These are phyloP conservation scores for Miltochrista miniata DNA, from an alignment of 2,888 invertebrate species.

Conservation along the genomic window DNA sequence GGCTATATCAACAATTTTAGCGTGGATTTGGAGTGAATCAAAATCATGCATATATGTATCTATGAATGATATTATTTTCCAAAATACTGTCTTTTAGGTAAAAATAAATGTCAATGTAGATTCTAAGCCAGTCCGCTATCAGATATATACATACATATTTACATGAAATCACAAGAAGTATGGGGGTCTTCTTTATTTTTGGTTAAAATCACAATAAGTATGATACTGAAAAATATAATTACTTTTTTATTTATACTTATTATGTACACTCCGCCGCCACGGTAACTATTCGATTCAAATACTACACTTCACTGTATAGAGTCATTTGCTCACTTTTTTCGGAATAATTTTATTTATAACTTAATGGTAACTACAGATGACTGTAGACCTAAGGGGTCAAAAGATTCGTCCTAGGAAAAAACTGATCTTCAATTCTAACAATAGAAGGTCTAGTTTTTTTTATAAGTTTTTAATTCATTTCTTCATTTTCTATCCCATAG, in stretches of 20 bases:
- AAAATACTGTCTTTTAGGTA: no score
- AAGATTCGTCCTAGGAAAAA: no score
- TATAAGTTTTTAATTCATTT: no score
- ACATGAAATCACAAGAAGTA: conserved; percentile 64
- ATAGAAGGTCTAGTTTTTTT: no score
- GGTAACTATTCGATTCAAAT: conserved; percentile 26
- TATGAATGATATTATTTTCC: no score
- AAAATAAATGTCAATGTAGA: not conserved
- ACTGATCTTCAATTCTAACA: no score
- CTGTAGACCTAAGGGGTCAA: not conserved
- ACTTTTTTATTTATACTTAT: conserved; percentile 46
- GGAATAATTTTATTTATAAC: not conserved
- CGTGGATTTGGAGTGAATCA: no score
- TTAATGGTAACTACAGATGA: conserved; percentile 8
- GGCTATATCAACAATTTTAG: no score
- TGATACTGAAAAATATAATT: conserved; percentile 71
- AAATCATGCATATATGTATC: no score
- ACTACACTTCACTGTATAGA: conserved; percentile 30
- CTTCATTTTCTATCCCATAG: no score
- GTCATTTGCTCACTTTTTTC: conserved; percentile 19
- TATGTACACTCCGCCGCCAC: conserved; percentile 61
- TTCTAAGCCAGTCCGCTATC: conserved; percentile 15
- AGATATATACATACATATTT: conserved; percentile 49
- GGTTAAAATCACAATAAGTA: conserved; percentile 80
- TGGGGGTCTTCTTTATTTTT: conserved; percentile 71